Percentiles rank a stretch among this genome's conserved stretches.
These are phyloP conservation scores for Sinelater perroti DNA, from an alignment of 2,888 invertebrate genomes.

Conservation along the genomic window DNA sequence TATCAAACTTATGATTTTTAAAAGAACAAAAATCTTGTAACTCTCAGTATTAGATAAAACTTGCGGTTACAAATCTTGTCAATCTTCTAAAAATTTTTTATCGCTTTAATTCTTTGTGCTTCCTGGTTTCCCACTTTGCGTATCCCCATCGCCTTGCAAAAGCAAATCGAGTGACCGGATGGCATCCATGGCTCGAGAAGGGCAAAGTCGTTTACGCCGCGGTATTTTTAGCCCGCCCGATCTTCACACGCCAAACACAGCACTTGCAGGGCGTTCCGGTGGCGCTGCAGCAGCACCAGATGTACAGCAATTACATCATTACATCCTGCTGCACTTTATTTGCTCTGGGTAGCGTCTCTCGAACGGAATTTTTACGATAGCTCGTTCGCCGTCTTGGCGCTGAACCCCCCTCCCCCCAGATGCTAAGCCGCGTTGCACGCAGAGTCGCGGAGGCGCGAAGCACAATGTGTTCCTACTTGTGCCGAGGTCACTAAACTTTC, in stretches of 20 bases:
- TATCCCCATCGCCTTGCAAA: too few relatives aligned
- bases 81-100: too few relatives aligned
- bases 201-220: too few relatives aligned
- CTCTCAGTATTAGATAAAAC: too few relatives aligned
- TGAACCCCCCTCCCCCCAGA: conserved; percentile 29
- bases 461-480: conserved; percentile 61
- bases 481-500: conserved; percentile 59
- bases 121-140: too few relatives aligned
- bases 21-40: too few relatives aligned
- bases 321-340: conserved; percentile 38
- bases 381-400: conserved; percentile 37
- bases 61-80: too few relatives aligned
- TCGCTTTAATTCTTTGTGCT: too few relatives aligned
- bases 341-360: conserved; percentile 36
- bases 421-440: conserved; percentile 46
- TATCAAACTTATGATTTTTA: too few relatives aligned
- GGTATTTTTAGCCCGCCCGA: conserved; percentile 25
- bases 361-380: conserved; percentile 40
- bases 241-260: conserved; percentile 17
- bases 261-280: conserved; percentile 4
- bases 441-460: conserved; percentile 55
- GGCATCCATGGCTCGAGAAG: too few relatives aligned
- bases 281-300: conserved; percentile 21
- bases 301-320: conserved; percentile 35
- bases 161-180: too few relatives aligned